These are phyloP conservation scores for Drosophila emarginata DNA, from an alignment of 2,888 invertebrate genomes.

Conservation along the genomic window DNA sequence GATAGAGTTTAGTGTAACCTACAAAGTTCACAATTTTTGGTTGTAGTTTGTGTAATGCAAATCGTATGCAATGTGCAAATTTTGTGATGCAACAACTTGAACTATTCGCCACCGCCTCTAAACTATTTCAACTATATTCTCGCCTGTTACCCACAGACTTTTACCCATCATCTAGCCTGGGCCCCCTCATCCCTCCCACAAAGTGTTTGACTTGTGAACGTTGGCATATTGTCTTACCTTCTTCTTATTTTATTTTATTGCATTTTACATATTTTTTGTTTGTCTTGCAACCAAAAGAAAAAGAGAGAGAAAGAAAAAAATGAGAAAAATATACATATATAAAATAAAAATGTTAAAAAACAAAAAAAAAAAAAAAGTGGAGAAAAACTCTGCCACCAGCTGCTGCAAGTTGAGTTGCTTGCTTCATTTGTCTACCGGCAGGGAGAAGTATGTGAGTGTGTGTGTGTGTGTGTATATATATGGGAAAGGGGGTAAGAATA, in stretches of 20 bases:
- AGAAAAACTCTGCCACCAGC: constrained; percentile 12
- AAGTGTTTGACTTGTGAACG: constrained; percentile 67
- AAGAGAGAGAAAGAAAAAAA: not conserved
- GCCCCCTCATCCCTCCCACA: not conserved
- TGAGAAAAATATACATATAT: too few relatives aligned
- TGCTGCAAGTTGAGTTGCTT: constrained; percentile 18
- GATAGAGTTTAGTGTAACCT: not conserved
- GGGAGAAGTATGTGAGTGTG: not conserved
- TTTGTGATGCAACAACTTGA: constrained; percentile 55
- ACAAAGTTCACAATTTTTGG: constrained; percentile 31
- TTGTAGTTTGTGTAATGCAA: constrained; percentile 56
- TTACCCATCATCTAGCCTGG: not conserved
- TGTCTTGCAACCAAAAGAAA: constrained; percentile 37
- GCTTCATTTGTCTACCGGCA: constrained; percentile 26
- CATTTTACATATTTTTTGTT: constrained; percentile 45
- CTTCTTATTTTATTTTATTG: constrained; percentile 57
- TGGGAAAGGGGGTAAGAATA: not conserved
- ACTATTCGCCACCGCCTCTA: constrained; percentile 18
- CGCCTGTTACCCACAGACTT: not conserved
- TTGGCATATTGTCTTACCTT: constrained; percentile 67
- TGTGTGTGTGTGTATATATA: not conserved
- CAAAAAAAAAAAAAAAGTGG: not conserved
- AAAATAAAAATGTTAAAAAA: not conserved
- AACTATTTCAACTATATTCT: not conserved
- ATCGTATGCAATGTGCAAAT: constrained; percentile 71